Evolutionary conservation across 2,113 vertebrate genomes (phyloP), one percentile per base, ranked within the genome.

Genomic region (Dendropsophus ebraccatus): DNA sequence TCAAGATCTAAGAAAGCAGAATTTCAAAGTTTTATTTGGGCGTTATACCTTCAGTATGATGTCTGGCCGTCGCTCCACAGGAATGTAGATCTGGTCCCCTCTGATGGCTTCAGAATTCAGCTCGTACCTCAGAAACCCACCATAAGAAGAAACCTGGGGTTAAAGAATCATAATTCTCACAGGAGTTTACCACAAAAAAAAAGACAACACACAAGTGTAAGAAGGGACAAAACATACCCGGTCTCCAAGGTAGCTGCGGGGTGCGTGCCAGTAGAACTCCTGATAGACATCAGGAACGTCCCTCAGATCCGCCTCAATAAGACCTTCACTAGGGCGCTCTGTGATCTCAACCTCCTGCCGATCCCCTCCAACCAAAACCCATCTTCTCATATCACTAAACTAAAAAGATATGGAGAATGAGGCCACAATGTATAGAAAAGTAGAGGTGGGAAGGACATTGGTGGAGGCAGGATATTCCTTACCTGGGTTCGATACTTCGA

Each of bases 211-310:
- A 11, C 58, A 12, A 2, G 1, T 21, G 54, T 14, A 14, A 32
- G 0, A 4, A 1, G 23, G 8, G 23, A 23, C 12, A 0, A 28
- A 7, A 73, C 92, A 90, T 25, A 97, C 98, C 93, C 94, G 95
- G 91, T 99, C 98, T 32, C 96, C 97, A 23, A 98, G 95, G 90
- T 99, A 99, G 30, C 93, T 91, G 69, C 78, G 92, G 0, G 97
- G 96, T 0, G 97, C 97, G 10, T 96, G 93, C 98, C 98, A 99
- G 90, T 97, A 95, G 5, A 99, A 95, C 73, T 99, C 97, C n/a
- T 97, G 96, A 87, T 94, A 94, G n/a, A 95, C 93, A 49, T 97
- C 96, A 0, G 90, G 92, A 4, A 96, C 91, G 0, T 91, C 95
- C 12, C 88, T 94, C 87, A 99, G 94, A 87, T 98, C 96, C 0